Evolutionary conservation across 2,888 invertebrate genomes (phyloP).

Genomic region (Epinotia demarniana): DNA sequence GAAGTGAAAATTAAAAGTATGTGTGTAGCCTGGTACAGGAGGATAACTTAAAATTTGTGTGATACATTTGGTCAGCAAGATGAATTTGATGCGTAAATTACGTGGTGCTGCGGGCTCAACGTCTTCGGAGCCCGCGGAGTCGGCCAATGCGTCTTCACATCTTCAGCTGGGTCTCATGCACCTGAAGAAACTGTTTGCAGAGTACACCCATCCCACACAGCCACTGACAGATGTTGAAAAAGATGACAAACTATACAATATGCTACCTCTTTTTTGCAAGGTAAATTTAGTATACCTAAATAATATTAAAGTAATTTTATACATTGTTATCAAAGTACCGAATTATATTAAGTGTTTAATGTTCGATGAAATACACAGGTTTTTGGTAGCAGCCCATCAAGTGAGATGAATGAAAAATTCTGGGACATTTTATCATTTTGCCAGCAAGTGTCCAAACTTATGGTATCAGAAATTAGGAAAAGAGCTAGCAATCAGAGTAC

Average conservation of each 20-base stretch:
- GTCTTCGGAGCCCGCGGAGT: conserved; percentile 83
- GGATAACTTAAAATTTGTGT: conserved; percentile 21
- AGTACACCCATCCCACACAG: conserved; percentile 95
- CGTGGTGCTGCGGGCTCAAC: conserved; percentile 84
- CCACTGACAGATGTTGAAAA: conserved; percentile 91
- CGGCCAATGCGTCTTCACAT: conserved; percentile 88
- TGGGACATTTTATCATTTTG: conserved; percentile 98
- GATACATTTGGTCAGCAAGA: conserved; percentile 62
- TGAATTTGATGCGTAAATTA: conserved; percentile 97
- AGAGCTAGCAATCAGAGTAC: conserved; percentile 98
- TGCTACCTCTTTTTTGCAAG: conserved; percentile 99
- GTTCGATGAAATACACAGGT: conserved; percentile 85
- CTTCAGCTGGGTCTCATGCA: conserved; percentile 97
- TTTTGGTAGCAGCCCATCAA: conserved; percentile 96
- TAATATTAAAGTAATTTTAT: not conserved
- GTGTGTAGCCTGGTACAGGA: conserved; percentile 14
- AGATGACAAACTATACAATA: conserved; percentile 97
- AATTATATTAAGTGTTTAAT: not conserved
- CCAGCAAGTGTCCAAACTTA: conserved; percentile 96
- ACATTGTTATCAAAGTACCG: not conserved
- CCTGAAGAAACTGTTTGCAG: conserved; percentile 97
- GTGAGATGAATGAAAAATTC: conserved; percentile 98
- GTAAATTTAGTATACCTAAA: conserved; percentile 80
- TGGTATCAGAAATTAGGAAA: conserved; percentile 98
- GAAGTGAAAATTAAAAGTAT: conserved; percentile 35